These are phyloP conservation scores for Rhinogobius similis DNA, from an alignment of 2,113 vertebrate genomes.

Conservation along the genomic window DNA sequence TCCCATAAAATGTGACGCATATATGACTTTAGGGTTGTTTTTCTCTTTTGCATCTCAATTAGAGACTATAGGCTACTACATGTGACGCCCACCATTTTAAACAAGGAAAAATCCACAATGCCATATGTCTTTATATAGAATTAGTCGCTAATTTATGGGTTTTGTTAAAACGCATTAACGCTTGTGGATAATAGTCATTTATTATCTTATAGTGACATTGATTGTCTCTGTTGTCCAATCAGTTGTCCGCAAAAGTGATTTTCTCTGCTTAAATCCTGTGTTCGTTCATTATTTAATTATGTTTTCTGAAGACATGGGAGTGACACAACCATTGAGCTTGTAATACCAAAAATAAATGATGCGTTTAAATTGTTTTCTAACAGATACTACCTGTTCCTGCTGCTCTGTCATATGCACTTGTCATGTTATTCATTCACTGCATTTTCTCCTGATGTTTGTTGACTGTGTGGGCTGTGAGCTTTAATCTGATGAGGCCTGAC, in stretches of 20 bases:
- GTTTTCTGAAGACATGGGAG: background rate
- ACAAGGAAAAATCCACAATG: background rate
- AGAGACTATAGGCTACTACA: background rate
- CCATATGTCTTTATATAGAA: background rate
- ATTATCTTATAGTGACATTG: constrained; percentile 1
- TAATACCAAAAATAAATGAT: background rate
- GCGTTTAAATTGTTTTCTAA: background rate
- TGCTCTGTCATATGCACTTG: background rate
- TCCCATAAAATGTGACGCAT: background rate
- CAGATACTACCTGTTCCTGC: background rate
- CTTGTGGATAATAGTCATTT: background rate
- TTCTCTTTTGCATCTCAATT: background rate
- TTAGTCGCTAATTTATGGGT: background rate
- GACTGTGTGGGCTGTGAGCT: background rate
- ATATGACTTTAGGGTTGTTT: background rate
- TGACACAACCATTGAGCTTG: background rate
- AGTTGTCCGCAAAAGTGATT: background rate
- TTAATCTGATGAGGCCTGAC: background rate
- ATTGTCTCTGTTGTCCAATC: background rate
- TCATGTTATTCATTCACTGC: constrained; percentile 2
- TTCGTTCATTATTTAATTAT: background rate
- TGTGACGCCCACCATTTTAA: constrained; percentile 4
- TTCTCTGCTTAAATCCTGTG: background rate
- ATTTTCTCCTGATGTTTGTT: background rate
- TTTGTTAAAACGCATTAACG: background rate